Percentiles rank a stretch among this genome's conserved stretches.
These are phyloP conservation scores for Tachysurus fulvidraco DNA, from an alignment of 2,113 vertebrate genomes.

Conservation along the genomic window DNA sequence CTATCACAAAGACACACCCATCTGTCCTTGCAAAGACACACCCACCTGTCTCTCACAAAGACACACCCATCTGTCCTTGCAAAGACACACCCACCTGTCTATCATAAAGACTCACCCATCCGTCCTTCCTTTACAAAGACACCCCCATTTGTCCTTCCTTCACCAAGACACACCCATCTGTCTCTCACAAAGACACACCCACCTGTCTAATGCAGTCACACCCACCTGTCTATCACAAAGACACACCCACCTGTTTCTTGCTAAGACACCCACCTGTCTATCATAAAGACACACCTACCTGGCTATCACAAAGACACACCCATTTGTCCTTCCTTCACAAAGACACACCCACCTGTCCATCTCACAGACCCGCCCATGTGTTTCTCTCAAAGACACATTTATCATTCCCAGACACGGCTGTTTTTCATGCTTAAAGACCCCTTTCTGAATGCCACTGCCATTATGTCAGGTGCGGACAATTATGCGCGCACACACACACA, in stretches of 20 bases:
- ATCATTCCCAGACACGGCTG: background rate
- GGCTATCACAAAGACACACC: background rate
- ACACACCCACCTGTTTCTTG: too few relatives aligned
- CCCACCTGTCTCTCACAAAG: too few relatives aligned
- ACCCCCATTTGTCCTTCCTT: too few relatives aligned
- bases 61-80: too few relatives aligned
- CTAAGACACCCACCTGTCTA: too few relatives aligned
- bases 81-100: background rate
- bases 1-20: background rate
- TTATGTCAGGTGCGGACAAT: background rate
- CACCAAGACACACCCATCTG: too few relatives aligned
- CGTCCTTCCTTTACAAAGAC: too few relatives aligned
- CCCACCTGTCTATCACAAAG: background rate
- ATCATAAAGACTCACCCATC: too few relatives aligned
- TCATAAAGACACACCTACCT: too few relatives aligned
- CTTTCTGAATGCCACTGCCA: background rate
- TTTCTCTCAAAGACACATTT: background rate
- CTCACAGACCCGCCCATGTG: background rate
- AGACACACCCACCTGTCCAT: background rate
- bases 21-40: too few relatives aligned
- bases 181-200: background rate
- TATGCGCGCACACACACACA: constrained; percentile 46
- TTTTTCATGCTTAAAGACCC: background rate
- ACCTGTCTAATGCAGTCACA: background rate
- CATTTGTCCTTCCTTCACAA: background rate